These are phyloP conservation scores for Exaiptasia diaphana DNA, from an alignment of 64 coral and sea anemone species.

Conservation along the genomic window DNA sequence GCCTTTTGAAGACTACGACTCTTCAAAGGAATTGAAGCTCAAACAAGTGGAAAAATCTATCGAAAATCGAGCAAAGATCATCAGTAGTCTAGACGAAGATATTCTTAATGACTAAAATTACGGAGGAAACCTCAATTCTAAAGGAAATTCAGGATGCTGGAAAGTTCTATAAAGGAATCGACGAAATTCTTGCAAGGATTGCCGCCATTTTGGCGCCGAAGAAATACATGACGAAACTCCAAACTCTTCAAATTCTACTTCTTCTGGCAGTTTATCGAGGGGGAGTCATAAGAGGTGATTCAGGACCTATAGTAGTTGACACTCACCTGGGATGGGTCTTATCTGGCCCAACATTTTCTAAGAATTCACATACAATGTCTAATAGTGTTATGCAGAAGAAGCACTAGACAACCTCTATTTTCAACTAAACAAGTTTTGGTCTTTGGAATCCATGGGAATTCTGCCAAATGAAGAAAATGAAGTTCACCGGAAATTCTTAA, in stretches of 20 bases:
- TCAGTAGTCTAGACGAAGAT: not conserved
- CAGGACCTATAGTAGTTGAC: too few species aligned
- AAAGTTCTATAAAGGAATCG: not conserved
- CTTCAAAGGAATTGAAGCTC: not conserved
- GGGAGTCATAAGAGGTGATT: too few species aligned
- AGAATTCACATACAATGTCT: too few species aligned
- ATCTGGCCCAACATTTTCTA: too few species aligned
- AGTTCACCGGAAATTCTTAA: not conserved
- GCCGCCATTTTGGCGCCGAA: not conserved
- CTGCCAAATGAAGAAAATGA: not conserved
- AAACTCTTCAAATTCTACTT: not conserved
- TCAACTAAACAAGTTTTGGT: not conserved
- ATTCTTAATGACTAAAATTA: not conserved
- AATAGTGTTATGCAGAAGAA: too few species aligned
- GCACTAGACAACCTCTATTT: not conserved
- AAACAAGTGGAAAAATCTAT: not conserved
- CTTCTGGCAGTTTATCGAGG: too few species aligned
- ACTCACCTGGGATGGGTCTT: too few species aligned
- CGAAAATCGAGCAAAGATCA: not conserved
- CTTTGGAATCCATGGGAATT: slow-evolving; percentile 2
- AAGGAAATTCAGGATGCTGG: not conserved
- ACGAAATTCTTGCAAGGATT: not conserved
- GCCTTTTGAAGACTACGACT: not conserved
- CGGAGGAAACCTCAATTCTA: not conserved
- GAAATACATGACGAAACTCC: not conserved